Base-by-base conservation (phyloP, 2,113 vertebrate genomes). In the Colaptes auratus region DNA sequence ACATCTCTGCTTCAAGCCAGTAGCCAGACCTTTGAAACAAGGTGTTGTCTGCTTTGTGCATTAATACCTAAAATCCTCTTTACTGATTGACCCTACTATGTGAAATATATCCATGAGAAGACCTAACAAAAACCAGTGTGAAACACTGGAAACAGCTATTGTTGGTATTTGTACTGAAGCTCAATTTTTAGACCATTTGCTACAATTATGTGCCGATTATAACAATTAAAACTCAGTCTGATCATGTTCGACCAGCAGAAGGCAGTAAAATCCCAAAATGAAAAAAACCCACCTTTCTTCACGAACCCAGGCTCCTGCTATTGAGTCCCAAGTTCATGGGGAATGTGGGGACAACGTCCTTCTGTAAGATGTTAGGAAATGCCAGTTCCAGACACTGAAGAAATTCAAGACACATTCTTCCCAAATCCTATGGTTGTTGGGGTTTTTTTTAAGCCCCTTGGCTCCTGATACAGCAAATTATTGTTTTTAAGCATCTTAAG, bases 181-280 rank as follows among this genome's bases (percentile, higher is more conserved):
- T n/a, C 17, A 7, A n/a, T 70, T 61, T 65, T 91, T 16, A 65
- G 28, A 67, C 65, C 63, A 20, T 7, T 15, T 17, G 78, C 53
- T 80, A 21, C 4, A 19, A 72, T 42, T 44, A 44, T 31, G 74
- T 28, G 67, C 48, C 3, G 52, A 31, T 72, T 17, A 52, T 5
- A 76, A 76, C 39, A 78, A 59, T 82, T 28, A 63, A 63, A 94
- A 31, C 50, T 24, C 66, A 16, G 33, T 7, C 66, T 75, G 74
- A 75, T 89, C 53, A 30, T 20, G 31, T 94, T 63, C 12, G 91
- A 70, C 96, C 96, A 95, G 89, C 63, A 96, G 94, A 96, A 96
- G 95, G 96, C 95, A 94, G 86, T 96, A 92, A 95, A 82, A 94
- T 92, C 91, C 92, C 75, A 74, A 94, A 55, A 92, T 72, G 81